Evolutionary conservation across 2,113 vertebrate species (phyloP).

Genomic region (Spilogale gracilis): DNA sequence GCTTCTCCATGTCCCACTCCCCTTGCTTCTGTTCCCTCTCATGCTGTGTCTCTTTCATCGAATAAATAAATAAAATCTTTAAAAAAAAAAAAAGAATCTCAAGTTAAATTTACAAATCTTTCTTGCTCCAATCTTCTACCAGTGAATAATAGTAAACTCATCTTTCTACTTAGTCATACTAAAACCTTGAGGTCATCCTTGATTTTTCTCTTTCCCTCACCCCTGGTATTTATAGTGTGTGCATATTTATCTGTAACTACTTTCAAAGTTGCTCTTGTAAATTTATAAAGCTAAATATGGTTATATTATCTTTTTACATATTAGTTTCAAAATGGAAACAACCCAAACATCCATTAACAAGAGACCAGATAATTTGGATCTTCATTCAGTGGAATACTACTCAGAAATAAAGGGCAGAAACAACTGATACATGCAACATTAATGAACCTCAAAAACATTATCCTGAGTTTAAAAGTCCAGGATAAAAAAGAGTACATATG

Average conservation of each 20-base stretch:
- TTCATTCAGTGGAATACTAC: background rate
- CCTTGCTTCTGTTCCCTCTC: too few species aligned
- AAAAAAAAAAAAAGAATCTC: background rate
- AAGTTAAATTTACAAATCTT: background rate
- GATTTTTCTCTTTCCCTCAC: background rate
- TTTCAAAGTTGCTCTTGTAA: background rate
- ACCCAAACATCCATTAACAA: background rate
- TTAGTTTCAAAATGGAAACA: background rate
- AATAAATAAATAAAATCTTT: too few species aligned
- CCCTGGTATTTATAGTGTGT: background rate
- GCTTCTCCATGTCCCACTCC: too few species aligned
- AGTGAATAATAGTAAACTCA: background rate
- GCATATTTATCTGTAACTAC: background rate
- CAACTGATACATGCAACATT: background rate
- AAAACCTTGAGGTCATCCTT: background rate
- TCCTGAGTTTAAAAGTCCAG: background rate
- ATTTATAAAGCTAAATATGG: background rate
- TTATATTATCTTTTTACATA: background rate
- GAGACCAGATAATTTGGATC: background rate
- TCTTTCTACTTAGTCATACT: background rate
- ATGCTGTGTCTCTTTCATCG: too few species aligned
- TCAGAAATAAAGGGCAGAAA: background rate
- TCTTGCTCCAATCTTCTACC: background rate
- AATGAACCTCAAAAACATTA: background rate
- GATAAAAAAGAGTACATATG: background rate